Base-by-base conservation (phyloP, 2,113 vertebrate genomes). In the Nicator chloris region DNA sequence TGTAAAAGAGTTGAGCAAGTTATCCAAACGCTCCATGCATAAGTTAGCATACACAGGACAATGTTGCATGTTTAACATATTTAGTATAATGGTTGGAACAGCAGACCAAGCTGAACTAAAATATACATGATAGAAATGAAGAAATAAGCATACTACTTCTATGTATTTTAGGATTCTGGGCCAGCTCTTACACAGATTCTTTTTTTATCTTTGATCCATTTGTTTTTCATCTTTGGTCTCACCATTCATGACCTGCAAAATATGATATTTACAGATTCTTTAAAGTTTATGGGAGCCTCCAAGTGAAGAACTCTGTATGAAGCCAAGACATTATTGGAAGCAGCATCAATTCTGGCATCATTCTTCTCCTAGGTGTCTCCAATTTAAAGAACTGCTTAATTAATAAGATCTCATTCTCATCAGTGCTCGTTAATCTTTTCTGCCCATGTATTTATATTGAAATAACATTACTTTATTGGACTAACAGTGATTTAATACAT, bases 381-480 rank as follows among this genome's bases (percentile, higher is more conserved):
- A 86, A 16, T 77, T 73, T 71, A 71, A 86, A 91, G 31, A n/a
- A 53, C 22, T 61, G 31, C 35, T 87, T 72, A 82, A 82, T 78
- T 87, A 40, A 81, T 70, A 92, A 86, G 45, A 70, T 5, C 23
- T 86, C 26, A 39, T 86, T 88, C 42, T 86, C 27, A 51, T 68
- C 68, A 90, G 26, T 89, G 40, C 40, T 86, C 4, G 3, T 88
- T 91, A 88, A 87, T 53, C 19, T 30, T 13, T 51, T 65, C 27
- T 94, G 37, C 27, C 49, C 31, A 68, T 54, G 3, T 68, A 61
- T 78, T 94, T 91, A 26, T 82, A 40, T 42, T 21, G 6, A 90
- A 91, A 96, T 86, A 90, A 44, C 70, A 93, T 26, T 65, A 88
- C 71, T 93, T 90, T 87, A 76, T 60, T 93, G 39, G 72, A 65